Conservation (phyloP, 2,113 vertebrate genomes). For the Spizaetus ornatus region DNA sequence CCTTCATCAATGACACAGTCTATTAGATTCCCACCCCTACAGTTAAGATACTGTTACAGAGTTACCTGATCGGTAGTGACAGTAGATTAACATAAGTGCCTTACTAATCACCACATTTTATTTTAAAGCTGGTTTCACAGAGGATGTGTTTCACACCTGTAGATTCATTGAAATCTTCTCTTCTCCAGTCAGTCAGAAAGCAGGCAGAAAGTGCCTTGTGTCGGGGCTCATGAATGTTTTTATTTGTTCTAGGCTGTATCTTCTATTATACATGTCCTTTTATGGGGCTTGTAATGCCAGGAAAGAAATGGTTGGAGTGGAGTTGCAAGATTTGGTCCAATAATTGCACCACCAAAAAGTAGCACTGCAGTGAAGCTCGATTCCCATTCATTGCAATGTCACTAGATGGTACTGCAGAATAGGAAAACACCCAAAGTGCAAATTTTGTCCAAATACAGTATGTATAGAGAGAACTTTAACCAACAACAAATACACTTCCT, state of each 20-base stretch:
- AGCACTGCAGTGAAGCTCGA: not conserved
- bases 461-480: not conserved
- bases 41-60: not conserved
- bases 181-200: not conserved
- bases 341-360: not conserved
- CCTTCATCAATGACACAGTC: not conserved
- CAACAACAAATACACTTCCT: accelerated
- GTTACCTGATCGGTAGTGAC: not conserved
- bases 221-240: not conserved
- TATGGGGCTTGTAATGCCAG: accelerated
- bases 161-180: not conserved
- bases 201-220: not conserved
- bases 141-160: not conserved
- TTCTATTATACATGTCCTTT: not conserved
- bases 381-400: not conserved
- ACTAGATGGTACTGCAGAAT: constrained; percentile 41
- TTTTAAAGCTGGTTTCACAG: not conserved
- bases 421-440: not conserved
- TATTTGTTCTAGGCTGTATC: not conserved
- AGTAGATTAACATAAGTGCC: not conserved
- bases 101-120: not conserved
- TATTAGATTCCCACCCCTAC: not conserved
- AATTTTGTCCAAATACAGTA: not conserved
- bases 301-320: not conserved
- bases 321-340: not conserved